Conservation (phyloP, 2,797 vertebrate species). For the Anguilla marmorata region DNA sequence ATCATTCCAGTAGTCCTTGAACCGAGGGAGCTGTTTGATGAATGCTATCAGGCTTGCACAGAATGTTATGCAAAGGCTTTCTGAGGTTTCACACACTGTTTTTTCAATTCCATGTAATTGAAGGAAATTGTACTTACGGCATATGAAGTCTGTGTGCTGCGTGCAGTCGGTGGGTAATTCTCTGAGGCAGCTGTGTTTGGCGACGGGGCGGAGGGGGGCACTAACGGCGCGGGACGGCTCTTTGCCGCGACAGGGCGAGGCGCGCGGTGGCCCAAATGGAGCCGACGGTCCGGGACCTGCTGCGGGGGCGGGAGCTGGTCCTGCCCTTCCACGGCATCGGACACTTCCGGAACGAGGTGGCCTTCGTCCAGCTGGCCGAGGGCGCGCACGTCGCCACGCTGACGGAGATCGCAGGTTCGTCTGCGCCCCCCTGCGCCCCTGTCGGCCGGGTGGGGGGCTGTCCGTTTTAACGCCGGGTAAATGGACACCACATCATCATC, state of each 20-base stretch:
- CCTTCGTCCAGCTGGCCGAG: conserved; percentile 80
- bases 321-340: conserved; percentile 85
- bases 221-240: conserved; percentile 15
- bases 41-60: neutral
- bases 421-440: neutral
- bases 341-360: conserved; percentile 89
- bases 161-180: neutral
- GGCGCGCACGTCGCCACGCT: conserved; percentile 75
- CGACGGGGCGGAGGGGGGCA: too few species aligned
- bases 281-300: conserved; percentile 74
- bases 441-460: neutral
- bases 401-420: conserved; percentile 83
- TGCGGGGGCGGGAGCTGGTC: conserved; percentile 76
- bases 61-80: too few species aligned
- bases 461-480: neutral
- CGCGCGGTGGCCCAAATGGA: conserved; percentile 76
- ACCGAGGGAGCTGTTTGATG: neutral
- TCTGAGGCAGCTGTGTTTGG: neutral
- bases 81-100: neutral
- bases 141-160: neutral
- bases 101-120: neutral
- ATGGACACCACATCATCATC: neutral
- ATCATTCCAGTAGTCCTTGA: neutral
- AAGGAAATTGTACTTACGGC: neutral
- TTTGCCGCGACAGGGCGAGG: conserved; percentile 72